Evolutionary conservation across 2,113 vertebrate genomes (phyloP).

Genomic region (Indicator maculatus): DNA sequence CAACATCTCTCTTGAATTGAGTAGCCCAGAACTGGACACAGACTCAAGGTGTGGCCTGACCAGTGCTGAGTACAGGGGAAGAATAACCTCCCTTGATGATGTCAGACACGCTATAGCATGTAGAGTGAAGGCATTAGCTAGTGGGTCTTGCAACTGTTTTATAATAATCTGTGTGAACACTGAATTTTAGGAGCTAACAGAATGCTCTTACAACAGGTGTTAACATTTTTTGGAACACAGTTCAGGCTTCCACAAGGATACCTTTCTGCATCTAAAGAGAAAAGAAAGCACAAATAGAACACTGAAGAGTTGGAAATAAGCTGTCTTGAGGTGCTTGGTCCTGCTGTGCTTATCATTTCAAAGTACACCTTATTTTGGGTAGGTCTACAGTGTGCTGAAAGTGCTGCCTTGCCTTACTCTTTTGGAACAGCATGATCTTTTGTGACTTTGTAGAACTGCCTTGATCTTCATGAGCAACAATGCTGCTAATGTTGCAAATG

Average conservation of each 20-base stretch:
- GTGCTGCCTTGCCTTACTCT: neutral
- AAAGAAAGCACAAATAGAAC: neutral
- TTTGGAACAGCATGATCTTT: neutral
- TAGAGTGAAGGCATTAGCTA: neutral
- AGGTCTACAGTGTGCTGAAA: neutral
- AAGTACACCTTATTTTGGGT: neutral
- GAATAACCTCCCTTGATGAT: no score
- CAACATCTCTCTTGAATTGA: no score
- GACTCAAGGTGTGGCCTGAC: no score
- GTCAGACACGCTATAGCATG: neutral
- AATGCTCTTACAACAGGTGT: neutral
- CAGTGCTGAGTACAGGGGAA: no score
- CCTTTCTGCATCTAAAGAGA: neutral
- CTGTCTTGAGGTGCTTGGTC: neutral
- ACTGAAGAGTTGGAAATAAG: neutral
- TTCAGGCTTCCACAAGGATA: neutral
- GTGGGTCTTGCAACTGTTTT: neutral
- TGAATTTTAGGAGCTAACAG: neutral
- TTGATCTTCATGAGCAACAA: neutral
- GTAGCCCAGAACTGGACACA: no score
- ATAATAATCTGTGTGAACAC: neutral
- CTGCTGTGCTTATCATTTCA: neutral
- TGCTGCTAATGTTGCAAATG: neutral
- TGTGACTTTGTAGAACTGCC: neutral
- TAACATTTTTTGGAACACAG: neutral